Percentiles rank a stretch among this genome's conserved stretches.
These are phyloP conservation scores for Yoshiicerus persimilis DNA, from an alignment of 1,140 invertebrate genomes.

Conservation along the genomic window DNA sequence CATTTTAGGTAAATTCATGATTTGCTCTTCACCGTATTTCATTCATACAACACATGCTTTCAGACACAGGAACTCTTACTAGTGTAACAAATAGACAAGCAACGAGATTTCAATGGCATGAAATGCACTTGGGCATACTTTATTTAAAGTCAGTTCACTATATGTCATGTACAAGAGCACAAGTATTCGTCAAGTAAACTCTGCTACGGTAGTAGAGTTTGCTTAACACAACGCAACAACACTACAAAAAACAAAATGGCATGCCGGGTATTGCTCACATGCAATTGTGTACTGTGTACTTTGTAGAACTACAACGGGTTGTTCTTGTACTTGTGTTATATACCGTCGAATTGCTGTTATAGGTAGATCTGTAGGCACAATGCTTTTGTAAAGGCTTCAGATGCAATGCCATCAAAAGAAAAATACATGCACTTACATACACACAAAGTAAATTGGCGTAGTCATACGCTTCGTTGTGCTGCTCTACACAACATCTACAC, in stretches of 20 bases:
- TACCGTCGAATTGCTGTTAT: neutral
- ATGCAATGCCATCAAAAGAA: conserved; percentile 9
- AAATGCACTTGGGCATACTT: conserved; percentile 1
- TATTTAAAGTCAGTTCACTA: neutral
- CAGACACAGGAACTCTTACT: neutral
- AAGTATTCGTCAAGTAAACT: neutral
- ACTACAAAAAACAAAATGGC: neutral
- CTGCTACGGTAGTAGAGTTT: neutral
- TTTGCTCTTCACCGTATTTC: neutral
- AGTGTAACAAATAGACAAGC: neutral
- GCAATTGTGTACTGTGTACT: too few species aligned
- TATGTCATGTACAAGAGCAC: neutral
- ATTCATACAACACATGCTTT: neutral
- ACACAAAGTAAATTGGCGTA: neutral
- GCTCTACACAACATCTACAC: neutral
- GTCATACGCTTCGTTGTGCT: neutral
- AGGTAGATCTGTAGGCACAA: neutral
- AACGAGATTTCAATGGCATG: neutral
- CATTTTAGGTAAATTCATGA: neutral
- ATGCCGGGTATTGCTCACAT: neutral
- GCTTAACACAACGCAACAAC: neutral
- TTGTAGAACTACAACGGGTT: neutral
- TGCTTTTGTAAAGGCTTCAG: neutral
- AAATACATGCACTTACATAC: conserved; percentile 3
- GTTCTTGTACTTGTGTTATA: neutral